These are phyloP conservation scores for Epicampocera succincta DNA, from an alignment of 2,888 invertebrate genomes.

Conservation along the genomic window DNA sequence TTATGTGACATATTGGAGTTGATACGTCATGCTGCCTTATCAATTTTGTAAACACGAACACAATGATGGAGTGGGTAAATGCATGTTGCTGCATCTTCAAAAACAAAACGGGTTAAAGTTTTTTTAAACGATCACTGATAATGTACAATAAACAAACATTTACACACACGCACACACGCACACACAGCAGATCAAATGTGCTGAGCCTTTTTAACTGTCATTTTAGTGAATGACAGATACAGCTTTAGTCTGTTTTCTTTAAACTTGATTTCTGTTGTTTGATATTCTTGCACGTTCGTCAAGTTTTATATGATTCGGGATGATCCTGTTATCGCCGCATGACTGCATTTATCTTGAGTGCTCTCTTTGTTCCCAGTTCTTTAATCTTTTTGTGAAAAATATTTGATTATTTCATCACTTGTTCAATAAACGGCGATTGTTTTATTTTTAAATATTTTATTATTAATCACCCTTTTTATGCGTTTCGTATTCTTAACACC, in stretches of 20 bases:
- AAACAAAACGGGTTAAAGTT: slow-evolving; percentile 1
- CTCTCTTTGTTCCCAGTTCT: background rate
- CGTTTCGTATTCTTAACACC: slow-evolving; percentile 14
- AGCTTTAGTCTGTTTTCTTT: slow-evolving; percentile 39
- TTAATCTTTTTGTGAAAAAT: slow-evolving; percentile 18
- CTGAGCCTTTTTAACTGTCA: slow-evolving; percentile 59
- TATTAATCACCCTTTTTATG: slow-evolving; percentile 67
- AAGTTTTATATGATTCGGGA: slow-evolving; percentile 35
- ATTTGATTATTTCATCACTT: slow-evolving; percentile 67
- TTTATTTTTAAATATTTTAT: slow-evolving; percentile 63
- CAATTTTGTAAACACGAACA: background rate
- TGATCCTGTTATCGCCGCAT: slow-evolving; percentile 62
- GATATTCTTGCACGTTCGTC: background rate
- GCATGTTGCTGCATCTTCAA: slow-evolving; percentile 6
- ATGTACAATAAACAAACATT: background rate
- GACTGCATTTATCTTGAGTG: slow-evolving; percentile 47
- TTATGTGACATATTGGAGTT: slow-evolving; percentile 48
- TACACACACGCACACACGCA: background rate
- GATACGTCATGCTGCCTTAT: slow-evolving; percentile 59
- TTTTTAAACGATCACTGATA: slow-evolving; percentile 26
- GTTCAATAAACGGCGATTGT: slow-evolving; percentile 60
- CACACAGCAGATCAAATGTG: slow-evolving; percentile 36
- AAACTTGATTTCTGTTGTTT: background rate
- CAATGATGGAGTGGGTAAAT: slow-evolving; percentile 21
- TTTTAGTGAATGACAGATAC: slow-evolving; percentile 40